These are phyloP conservation scores for Drosophila prosaltans DNA, from an alignment of 1,140 invertebrate species.

Conservation along the genomic window DNA sequence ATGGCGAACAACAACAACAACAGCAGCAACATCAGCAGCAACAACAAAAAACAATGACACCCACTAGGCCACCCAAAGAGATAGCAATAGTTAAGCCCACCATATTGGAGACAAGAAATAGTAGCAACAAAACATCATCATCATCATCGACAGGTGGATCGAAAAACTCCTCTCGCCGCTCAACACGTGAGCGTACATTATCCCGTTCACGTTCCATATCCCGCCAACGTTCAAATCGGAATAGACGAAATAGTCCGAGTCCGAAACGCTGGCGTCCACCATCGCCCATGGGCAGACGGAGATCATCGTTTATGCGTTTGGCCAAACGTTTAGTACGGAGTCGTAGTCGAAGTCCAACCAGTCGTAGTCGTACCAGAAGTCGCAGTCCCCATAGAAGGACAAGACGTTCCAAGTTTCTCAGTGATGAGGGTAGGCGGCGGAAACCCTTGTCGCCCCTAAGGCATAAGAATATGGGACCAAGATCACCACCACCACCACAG, in stretches of 20 bases:
- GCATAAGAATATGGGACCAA: slow-evolving; percentile 45
- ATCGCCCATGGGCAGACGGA: slow-evolving; percentile 39
- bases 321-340: slow-evolving; percentile 14
- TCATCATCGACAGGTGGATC: not conserved
- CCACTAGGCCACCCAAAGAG: slow-evolving; percentile 51
- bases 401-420: slow-evolving; percentile 27
- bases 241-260: slow-evolving; percentile 50
- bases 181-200: slow-evolving; percentile 17
- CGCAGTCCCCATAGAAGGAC: slow-evolving; percentile 45
- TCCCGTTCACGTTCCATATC: slow-evolving; percentile 62
- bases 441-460: slow-evolving; percentile 48
- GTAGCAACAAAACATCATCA: slow-evolving; percentile 9
- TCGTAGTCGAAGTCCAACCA: slow-evolving; percentile 50
- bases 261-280: slow-evolving; percentile 54
- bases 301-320: slow-evolving; percentile 18
- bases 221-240: slow-evolving; percentile 36
- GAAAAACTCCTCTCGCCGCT: not conserved
- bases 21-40: slow-evolving; percentile 5
- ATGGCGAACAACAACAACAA: slow-evolving; percentile 31
- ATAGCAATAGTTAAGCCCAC: slow-evolving; percentile 79
- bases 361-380: slow-evolving; percentile 62
- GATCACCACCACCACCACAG: slow-evolving; percentile 61
- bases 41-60: not conserved
- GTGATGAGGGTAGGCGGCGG: slow-evolving; percentile 21
- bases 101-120: slow-evolving; percentile 61